A percentile compares a stretch with the other conserved stretches of the same genome.
Evolutionary conservation across 2,888 invertebrate genomes (phyloP).

Genomic region (Lycocerus yunnanus): DNA sequence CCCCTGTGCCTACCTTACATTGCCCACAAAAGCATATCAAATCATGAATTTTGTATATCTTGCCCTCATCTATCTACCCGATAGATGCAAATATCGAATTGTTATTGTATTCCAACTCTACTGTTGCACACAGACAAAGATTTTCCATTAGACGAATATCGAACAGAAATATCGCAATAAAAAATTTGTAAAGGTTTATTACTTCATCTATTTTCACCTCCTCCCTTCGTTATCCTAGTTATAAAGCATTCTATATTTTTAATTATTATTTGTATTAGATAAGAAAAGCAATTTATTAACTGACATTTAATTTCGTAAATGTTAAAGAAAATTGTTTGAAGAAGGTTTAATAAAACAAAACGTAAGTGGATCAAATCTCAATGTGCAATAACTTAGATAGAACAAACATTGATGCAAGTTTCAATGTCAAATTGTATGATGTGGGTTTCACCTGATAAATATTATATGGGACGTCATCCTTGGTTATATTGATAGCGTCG

Average conservation of each 20-base stretch:
- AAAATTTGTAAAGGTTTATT: not conserved
- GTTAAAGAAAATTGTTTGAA: not conserved
- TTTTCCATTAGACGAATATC: not conserved
- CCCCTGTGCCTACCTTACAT: constrained; percentile 6
- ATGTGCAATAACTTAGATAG: constrained; percentile 12
- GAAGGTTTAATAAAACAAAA: not conserved
- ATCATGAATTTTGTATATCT: constrained; percentile 25
- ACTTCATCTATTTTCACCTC: not conserved
- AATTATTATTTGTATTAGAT: not conserved
- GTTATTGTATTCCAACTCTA: not conserved
- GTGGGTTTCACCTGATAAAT: constrained; percentile 26
- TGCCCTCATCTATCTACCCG: constrained; percentile 8
- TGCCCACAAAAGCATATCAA: constrained; percentile 11
- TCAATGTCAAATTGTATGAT: constrained; percentile 17
- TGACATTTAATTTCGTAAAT: not conserved
- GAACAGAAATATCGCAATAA: not conserved
- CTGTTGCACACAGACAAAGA: not conserved
- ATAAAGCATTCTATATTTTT: not conserved
- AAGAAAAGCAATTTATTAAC: not conserved
- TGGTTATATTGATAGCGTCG: constrained; percentile 19
- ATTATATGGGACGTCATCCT: constrained; percentile 17
- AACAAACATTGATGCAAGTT: constrained; percentile 15
- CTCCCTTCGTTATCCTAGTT: not conserved
- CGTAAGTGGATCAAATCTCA: not conserved
- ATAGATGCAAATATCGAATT: constrained; percentile 22